Percentiles rank a stretch among this genome's conserved stretches.
Conservation (phyloP, 2,888 invertebrate species). For the Emesis russula region DNA sequence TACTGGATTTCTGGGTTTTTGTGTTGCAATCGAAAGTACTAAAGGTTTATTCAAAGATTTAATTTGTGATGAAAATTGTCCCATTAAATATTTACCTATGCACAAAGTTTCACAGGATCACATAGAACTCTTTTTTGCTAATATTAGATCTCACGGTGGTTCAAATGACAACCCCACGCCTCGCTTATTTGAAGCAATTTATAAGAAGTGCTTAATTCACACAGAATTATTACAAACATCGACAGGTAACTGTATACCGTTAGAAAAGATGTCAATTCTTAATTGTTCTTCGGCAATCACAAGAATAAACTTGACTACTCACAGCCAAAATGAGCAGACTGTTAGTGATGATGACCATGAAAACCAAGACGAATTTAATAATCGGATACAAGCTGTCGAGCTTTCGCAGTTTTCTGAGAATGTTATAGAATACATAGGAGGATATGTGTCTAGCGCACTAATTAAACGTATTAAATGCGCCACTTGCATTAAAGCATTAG, state of each 20-base stretch:
- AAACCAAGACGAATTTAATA: not conserved
- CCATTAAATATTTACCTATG: no score
- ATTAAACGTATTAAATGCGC: constrained; percentile 4
- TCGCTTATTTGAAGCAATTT: constrained; percentile 66
- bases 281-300: constrained; percentile 24
- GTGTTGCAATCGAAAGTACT: no score
- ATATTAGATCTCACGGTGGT: constrained; percentile 60
- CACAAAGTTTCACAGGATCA: constrained; percentile 36
- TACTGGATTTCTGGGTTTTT: no score
- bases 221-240: not conserved
- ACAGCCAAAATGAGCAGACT: not conserved
- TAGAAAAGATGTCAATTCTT: constrained; percentile 26
- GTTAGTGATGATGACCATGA: not conserved
- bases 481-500: constrained; percentile 1
- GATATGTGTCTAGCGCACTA: not conserved
- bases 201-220: constrained; percentile 60
- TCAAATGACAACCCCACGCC: constrained; percentile 67
- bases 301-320: constrained; percentile 22
- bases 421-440: not conserved
- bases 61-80: no score
- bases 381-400: constrained; percentile 5
- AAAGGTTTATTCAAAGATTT: no score
- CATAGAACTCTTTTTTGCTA: constrained; percentile 64
- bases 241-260: constrained; percentile 27
- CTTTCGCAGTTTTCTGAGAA: constrained; percentile 8